These are phyloP conservation scores for Piscicola geometra DNA, from an alignment of 2,888 invertebrate genomes.

Conservation along the genomic window DNA sequence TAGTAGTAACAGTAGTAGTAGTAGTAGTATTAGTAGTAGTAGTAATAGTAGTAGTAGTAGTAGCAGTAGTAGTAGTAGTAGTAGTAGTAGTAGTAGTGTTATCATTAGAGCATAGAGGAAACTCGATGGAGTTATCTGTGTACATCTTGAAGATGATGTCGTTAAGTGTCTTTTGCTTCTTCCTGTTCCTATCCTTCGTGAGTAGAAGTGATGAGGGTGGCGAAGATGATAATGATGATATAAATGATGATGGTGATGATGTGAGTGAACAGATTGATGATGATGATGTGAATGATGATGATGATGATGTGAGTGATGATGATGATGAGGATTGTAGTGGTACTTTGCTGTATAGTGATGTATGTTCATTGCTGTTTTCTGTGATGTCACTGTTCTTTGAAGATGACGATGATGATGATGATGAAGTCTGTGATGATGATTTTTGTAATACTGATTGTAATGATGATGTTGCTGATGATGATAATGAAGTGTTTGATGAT, in stretches of 20 bases:
- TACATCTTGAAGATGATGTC: conserved; percentile 31
- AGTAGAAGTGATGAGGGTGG: not conserved
- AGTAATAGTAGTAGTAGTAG: conserved; percentile 4
- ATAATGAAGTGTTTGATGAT: not conserved
- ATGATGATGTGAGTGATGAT: not conserved
- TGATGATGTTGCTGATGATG: not conserved
- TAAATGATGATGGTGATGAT: not conserved
- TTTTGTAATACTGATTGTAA: not conserved
- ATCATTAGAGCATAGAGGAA: not conserved
- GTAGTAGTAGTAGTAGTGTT: not conserved
- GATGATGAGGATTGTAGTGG: no score
- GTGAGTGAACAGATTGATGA: not conserved
- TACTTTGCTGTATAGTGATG: no score
- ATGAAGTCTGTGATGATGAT: not conserved
- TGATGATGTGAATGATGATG: not conserved
- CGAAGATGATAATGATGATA: not conserved
- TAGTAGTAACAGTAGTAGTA: not conserved
- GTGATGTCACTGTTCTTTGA: not conserved
- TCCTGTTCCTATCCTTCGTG: conserved; percentile 12
- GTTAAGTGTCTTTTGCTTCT: conserved; percentile 27
- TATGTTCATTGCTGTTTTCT: no score
- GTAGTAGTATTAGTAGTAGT: not conserved
- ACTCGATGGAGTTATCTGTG: conserved; percentile 13
- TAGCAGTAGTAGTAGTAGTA: not conserved
- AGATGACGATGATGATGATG: conserved; percentile 14